Percentiles rank a stretch among this genome's conserved stretches.
Evolutionary conservation across 2,797 vertebrate species (phyloP).

Genomic region (Eleutherodactylus coqui): DNA sequence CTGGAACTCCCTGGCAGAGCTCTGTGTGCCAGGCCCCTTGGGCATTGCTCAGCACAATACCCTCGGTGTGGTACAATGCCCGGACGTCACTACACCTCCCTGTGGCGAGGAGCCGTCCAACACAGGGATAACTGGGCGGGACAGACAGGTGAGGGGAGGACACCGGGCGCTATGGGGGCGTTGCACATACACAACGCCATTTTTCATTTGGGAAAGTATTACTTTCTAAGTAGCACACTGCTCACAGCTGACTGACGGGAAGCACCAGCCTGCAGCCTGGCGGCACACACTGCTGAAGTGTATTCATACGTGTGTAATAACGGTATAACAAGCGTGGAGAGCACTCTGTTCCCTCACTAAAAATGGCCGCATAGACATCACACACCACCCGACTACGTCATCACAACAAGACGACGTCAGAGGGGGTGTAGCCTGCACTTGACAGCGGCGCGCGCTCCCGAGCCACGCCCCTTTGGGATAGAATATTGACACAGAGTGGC

Average conservation of each 20-base stretch:
- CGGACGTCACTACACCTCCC: slow-evolving; percentile 4
- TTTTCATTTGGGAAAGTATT: neutral
- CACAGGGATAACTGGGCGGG: neutral
- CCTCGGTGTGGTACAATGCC: neutral
- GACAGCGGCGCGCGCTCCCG: slow-evolving; percentile 52
- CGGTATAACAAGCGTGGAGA: neutral
- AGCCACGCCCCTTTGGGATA: slow-evolving; percentile 53
- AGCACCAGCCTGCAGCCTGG: neutral
- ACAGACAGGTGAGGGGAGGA: neutral
- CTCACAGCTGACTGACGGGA: neutral
- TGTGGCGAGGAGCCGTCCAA: neutral
- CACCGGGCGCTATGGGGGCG: neutral
- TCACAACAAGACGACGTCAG: slow-evolving; percentile 32
- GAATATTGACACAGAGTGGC: slow-evolving; percentile 30
- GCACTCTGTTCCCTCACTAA: neutral
- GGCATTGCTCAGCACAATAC: neutral
- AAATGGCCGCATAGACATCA: slow-evolving; percentile 17
- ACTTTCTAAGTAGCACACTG: neutral
- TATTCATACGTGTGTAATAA: neutral
- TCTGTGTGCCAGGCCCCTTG: neutral
- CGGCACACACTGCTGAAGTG: no score
- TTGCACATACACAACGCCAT: neutral
- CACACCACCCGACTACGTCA: neutral
- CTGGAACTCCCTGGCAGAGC: neutral
- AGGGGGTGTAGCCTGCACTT: neutral